Evolutionary conservation across 2,797 vertebrate species (phyloP).

Genomic region (Schizopygopsis pylzovi): DNA sequence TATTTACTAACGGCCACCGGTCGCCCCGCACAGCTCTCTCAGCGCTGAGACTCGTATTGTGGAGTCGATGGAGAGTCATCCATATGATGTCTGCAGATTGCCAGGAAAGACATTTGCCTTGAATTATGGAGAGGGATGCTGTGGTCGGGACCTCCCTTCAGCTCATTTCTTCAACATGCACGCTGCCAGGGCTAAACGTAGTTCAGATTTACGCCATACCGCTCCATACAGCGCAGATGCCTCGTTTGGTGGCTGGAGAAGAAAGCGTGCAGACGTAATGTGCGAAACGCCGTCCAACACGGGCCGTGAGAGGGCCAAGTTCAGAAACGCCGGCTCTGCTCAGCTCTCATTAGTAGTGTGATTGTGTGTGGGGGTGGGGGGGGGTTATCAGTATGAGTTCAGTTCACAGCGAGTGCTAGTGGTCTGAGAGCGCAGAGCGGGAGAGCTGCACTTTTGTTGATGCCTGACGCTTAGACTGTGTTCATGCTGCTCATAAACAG

Average conservation of each 20-base stretch:
- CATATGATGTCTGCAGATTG: slow-evolving; percentile 25
- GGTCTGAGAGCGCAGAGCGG: neutral
- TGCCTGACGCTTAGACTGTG: neutral
- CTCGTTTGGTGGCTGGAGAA: slow-evolving; percentile 18
- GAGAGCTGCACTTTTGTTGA: neutral
- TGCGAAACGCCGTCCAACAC: neutral
- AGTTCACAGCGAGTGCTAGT: slow-evolving; percentile 50
- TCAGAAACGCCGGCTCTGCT: slow-evolving; percentile 31
- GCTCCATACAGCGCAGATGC: neutral
- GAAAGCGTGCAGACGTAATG: slow-evolving; percentile 27
- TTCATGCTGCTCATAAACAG: neutral
- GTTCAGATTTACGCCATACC: slow-evolving; percentile 35
- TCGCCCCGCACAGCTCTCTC: neutral
- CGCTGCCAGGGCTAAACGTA: neutral
- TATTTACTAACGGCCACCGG: slow-evolving; percentile 36
- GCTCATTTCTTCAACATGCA: slow-evolving; percentile 25
- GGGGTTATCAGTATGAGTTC: slow-evolving; percentile 39
- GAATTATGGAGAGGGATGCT: slow-evolving; percentile 41
- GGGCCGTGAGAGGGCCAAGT: neutral
- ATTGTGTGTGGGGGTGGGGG: slow-evolving; percentile 15
- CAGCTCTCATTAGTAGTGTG: slow-evolving; percentile 42
- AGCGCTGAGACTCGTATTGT: neutral
- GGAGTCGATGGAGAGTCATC: slow-evolving; percentile 39
- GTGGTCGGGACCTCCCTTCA: slow-evolving; percentile 6
- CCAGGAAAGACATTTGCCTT: slow-evolving; percentile 53